Percentiles rank a stretch among this genome's conserved stretches.
Conservation (phyloP, 2,113 vertebrate genomes). For the Procavia capensis region DNA sequence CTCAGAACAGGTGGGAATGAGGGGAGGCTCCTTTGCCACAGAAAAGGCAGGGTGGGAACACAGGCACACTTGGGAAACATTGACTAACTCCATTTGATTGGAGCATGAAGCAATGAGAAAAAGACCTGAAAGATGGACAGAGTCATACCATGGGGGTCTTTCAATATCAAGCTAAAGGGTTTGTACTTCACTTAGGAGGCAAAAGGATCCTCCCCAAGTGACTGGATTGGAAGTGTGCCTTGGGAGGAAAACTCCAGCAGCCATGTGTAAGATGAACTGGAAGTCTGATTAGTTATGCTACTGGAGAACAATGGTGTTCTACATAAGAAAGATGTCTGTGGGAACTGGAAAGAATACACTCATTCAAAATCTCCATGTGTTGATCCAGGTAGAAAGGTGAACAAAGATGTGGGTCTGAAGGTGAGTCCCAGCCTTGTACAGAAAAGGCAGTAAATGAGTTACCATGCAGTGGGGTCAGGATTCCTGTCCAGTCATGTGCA, state of each 20-base stretch:
- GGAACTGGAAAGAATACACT: neutral
- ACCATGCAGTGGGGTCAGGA: neutral
- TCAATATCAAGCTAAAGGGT: constrained; percentile 72
- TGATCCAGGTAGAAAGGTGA: neutral
- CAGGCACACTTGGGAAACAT: neutral
- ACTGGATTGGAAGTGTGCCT: constrained; percentile 36
- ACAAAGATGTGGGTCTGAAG: neutral
- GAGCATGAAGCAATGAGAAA: constrained; percentile 61
- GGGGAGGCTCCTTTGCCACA: neutral
- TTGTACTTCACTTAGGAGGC: constrained; percentile 68
- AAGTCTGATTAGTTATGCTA: neutral
- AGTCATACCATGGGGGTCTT: constrained; percentile 54
- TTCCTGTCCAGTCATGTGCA: neutral
- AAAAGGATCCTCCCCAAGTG: constrained; percentile 26
- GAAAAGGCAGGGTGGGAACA: neutral
- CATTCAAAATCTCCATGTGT: neutral
- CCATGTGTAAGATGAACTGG: neutral
- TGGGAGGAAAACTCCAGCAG: constrained; percentile 1
- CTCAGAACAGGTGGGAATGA: neutral
- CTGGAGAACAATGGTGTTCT: neutral
- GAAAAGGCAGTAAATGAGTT: neutral
- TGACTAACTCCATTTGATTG: neutral
- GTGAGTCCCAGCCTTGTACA: neutral
- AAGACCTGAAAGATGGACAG: constrained; percentile 53
- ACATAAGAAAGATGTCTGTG: neutral